Evolutionary conservation across 2,888 invertebrate species (phyloP), one percentile per base, ranked within the genome.

Genomic region (Drosophila barbarae): DNA sequence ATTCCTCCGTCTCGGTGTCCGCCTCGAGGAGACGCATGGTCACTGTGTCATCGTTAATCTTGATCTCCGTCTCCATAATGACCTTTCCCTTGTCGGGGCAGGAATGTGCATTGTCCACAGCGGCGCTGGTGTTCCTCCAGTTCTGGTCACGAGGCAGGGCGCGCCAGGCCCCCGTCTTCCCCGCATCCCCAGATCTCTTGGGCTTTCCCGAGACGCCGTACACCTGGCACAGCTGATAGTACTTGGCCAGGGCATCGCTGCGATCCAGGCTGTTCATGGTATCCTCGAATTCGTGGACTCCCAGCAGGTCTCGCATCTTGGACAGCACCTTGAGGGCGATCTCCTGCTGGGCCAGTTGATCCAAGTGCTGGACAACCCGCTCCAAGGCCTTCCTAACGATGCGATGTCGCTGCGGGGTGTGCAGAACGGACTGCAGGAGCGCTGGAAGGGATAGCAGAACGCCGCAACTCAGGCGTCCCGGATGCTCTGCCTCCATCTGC

Each of bases 21-120:
- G 88, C 88, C 47, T 96, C 95, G 23, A 95, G 90, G 56, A 96
- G 94, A 35, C 95, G 94, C 95, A 95, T 95, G 0, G 95, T 95
- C 35, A 96, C 93, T 0, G 95, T 94, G 67, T 95, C 94, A 13
- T 95, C 93, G 84, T 94, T 93, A 71, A 96, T 93, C 82, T 95
- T 93, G 28, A 95, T 95, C 90, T 95, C 95, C 1, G 95, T 95
- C 89, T 95, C 95, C 77, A 95, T 91, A 47, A 95, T 94, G 0
- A 95, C 92, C 87, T 92, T 93, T 28, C 92, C 93, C 71, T 91
- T 92, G 15, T 84, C 75, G 3, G 84, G 72, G 18, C 69, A 65
- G 30, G 38, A 3, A 6, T 28, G 58, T 9, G 26, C 21, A 28
- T 2, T 44, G 2, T 53, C 53, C 52, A 34, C 32, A 6, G 26